Base-by-base conservation (phyloP, 2,888 invertebrate genomes). In the Drosophila pegasa region DNA sequence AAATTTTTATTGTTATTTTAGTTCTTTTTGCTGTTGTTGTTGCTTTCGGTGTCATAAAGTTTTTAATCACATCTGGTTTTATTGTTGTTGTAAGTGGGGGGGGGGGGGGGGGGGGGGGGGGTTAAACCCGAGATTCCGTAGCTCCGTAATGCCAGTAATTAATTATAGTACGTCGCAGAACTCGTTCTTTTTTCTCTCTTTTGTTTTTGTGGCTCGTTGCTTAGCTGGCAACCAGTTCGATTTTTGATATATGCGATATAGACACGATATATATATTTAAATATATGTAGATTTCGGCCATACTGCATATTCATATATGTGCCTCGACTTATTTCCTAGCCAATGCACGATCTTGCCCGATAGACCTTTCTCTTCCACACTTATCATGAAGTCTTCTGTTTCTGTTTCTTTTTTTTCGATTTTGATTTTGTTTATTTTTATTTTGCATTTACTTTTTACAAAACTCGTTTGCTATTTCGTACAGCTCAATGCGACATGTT, bases 31-130 rank as follows among this genome's bases (percentile, higher is more conserved):
- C 25, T 41, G 37, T 40, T 33, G 31, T 45, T 50, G 14, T 47
- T 58, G 9, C 16, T 33, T 20, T 57, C 56, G 37, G 65, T 75
- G 71, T 71, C 65, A 65, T 76, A 76, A 76, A 65, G 35, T 50
- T 71, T 75, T 71, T 65, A 71, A 71, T 74, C 66, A 50, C 66
- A 71, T 57, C 65, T 60, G 76, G 47, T 59, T 62, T 25, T n/a
- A 20, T n/a, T 50, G 43, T 54, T 38, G 35, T 29, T 47, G 20
- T 56, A 47, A 61, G 50, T 57, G 61, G 57, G 69, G n/a, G n/a
- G n/a, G n/a, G n/a, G n/a, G n/a, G n/a, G n/a, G n/a, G n/a, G n/a
- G n/a, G n/a, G n/a, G n/a, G n/a, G n/a, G n/a, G n/a, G 27, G 72
- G 70, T 69, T 58, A 40, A 72, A 69, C 72, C 75, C 70, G 38